A percentile compares a stretch with the other conserved stretches of the same genome.
Conservation (phyloP, 1,140 invertebrate genomes). For the Monochamus saltuarius region DNA sequence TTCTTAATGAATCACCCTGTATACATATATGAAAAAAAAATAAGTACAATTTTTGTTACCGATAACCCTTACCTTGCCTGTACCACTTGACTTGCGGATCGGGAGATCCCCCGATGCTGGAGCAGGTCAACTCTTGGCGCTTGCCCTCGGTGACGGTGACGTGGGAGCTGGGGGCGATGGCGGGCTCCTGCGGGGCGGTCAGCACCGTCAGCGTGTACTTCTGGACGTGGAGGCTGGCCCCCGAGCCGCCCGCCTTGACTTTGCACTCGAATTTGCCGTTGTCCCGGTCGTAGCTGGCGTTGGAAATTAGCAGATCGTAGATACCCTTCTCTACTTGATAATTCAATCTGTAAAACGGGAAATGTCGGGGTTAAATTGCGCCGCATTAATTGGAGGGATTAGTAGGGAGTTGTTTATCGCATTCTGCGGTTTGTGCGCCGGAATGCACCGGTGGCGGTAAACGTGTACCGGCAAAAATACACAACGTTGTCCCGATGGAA, state of each 20-base stretch:
- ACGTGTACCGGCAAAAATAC: too few species aligned
- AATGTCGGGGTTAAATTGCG: conserved; percentile 7
- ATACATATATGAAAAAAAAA: too few species aligned
- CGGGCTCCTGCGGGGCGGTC: conserved; percentile 76
- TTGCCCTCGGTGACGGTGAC: conserved; percentile 79
- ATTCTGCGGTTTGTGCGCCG: not conserved
- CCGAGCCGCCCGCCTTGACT: conserved; percentile 80
- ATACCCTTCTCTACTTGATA: conserved; percentile 75
- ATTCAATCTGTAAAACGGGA: conserved; percentile 63
- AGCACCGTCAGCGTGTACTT: conserved; percentile 82
- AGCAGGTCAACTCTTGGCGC: conserved; percentile 75
- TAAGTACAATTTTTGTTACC: too few species aligned
- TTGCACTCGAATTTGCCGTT: conserved; percentile 90
- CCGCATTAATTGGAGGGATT: conserved; percentile 15
- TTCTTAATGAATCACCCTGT: too few species aligned
- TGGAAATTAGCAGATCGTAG: conserved; percentile 84
- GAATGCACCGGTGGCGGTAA: too few species aligned
- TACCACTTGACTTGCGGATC: conserved; percentile 83
- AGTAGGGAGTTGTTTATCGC: conserved; percentile 1
- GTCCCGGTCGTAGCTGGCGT: conserved; percentile 84
- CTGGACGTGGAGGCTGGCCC: conserved; percentile 79
- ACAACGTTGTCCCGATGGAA: too few species aligned
- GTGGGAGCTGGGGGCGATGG: conserved; percentile 67
- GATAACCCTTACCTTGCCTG: conserved; percentile 62
- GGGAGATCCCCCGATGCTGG: conserved; percentile 83